Evolutionary conservation across 2,888 invertebrate species (phyloP).

Genomic region (Ptychoptera albimana): DNA sequence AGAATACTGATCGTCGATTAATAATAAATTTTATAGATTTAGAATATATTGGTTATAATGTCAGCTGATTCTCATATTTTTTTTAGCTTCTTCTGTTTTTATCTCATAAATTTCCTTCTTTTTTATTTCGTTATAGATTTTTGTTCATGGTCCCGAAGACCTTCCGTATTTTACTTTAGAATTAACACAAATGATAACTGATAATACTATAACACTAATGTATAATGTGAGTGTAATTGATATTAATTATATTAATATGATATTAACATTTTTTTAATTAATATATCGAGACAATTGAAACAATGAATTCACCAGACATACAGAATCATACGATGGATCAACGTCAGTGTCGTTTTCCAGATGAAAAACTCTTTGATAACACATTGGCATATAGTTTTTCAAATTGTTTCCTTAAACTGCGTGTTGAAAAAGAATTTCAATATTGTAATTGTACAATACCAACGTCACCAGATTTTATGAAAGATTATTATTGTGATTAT

Average conservation of each 20-base stretch:
- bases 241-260: not conserved
- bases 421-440: conserved; percentile 17
- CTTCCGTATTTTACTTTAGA: conserved; percentile 20
- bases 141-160: conserved; percentile 22
- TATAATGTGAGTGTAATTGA: not conserved
- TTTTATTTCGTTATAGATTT: conserved; percentile 12
- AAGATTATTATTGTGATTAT: conserved; percentile 1
- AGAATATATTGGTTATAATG: not conserved
- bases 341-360: conserved; percentile 20
- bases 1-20: not conserved
- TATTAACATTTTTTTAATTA: not conserved
- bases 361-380: conserved; percentile 11
- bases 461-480: conserved; percentile 11
- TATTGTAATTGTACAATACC: conserved; percentile 21
- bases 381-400: conserved; percentile 16
- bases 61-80: not conserved
- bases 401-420: conserved; percentile 18
- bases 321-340: conserved; percentile 12
- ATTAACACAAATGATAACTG: not conserved
- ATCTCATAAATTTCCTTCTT: too few relatives aligned
- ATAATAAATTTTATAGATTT: too few relatives aligned
- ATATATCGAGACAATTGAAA: conserved; percentile 17
- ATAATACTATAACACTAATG: not conserved
- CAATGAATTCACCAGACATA: conserved; percentile 17
- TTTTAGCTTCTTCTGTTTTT: too few relatives aligned